A percentile compares a stretch with the other conserved stretches of the same genome.
Evolutionary conservation across 2,113 vertebrate species (phyloP).

Genomic region (Carassius gibelio): DNA sequence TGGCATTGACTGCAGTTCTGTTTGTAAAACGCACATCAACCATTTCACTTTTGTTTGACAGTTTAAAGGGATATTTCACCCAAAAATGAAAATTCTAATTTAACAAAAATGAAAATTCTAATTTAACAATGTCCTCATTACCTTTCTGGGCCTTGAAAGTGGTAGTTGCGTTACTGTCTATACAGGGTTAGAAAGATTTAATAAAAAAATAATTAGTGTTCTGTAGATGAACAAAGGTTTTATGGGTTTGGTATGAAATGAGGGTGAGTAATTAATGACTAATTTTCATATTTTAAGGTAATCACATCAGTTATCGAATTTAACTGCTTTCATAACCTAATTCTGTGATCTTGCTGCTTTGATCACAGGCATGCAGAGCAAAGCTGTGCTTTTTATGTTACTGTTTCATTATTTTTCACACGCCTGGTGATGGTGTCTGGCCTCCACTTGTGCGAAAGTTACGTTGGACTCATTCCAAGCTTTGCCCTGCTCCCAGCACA

Average conservation of each 20-base stretch:
- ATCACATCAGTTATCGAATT: background rate
- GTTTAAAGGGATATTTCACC: background rate
- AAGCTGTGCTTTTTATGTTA: conserved; percentile 38
- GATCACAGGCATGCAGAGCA: background rate
- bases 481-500: conserved; percentile 61
- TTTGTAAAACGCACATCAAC: conserved; percentile 5
- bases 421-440: conserved; percentile 48
- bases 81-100: too few relatives aligned
- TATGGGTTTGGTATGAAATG: too few relatives aligned
- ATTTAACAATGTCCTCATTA: too few relatives aligned
- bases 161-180: too few relatives aligned
- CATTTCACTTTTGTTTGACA: background rate
- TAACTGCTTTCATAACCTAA: background rate
- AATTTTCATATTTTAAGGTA: too few relatives aligned
- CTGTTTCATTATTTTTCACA: conserved; percentile 56
- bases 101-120: too few relatives aligned
- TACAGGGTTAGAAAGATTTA: too few relatives aligned
- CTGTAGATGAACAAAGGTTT: too few relatives aligned
- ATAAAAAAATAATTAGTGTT: too few relatives aligned
- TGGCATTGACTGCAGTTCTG: background rate
- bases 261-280: too few relatives aligned
- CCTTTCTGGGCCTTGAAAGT: too few relatives aligned
- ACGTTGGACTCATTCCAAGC: conserved; percentile 57
- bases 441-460: conserved; percentile 50
- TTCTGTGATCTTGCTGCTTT: background rate